phyloP scores from a whole-genome alignment of 1,140 invertebrate species.

The Trichogramma pretiosum region DNA sequence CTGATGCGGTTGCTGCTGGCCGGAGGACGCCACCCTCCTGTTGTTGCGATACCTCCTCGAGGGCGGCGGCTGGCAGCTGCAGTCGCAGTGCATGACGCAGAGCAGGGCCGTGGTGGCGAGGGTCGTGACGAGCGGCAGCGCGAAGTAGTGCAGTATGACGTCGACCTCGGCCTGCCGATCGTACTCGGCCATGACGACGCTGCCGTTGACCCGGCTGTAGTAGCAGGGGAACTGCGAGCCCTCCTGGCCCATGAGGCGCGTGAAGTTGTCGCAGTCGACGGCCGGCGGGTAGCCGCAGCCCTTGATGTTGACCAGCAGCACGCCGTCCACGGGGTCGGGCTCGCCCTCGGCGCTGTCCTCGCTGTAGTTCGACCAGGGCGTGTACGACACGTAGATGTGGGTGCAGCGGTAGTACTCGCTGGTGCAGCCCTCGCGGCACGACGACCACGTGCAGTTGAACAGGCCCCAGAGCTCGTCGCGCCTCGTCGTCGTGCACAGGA shows the following conservation, averaged over 20 bases:
- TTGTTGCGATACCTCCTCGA: slow-evolving; percentile 36
- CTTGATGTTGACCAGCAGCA: slow-evolving; percentile 69
- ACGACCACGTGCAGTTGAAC: slow-evolving; percentile 79
- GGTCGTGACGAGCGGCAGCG: slow-evolving; percentile 71
- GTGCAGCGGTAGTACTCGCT: slow-evolving; percentile 78
- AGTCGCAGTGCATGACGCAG: slow-evolving; percentile 77
- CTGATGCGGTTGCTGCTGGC: not conserved
- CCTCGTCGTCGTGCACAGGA: slow-evolving; percentile 65
- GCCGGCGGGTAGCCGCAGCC: slow-evolving; percentile 83
- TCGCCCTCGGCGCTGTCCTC: slow-evolving; percentile 18
- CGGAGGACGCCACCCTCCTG: not conserved
- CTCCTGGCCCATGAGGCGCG: slow-evolving; percentile 62
- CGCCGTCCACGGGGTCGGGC: slow-evolving; percentile 49
- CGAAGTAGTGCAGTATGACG: slow-evolving; percentile 71
- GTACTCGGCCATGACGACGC: slow-evolving; percentile 71
- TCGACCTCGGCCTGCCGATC: slow-evolving; percentile 68
- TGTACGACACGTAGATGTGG: slow-evolving; percentile 76
- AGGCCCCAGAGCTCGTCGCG: slow-evolving; percentile 67
- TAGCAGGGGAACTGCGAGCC: slow-evolving; percentile 73
- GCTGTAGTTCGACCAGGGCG: slow-evolving; percentile 36
- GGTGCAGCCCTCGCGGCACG: slow-evolving; percentile 79
- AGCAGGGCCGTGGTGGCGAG: slow-evolving; percentile 71
- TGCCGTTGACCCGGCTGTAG: slow-evolving; percentile 72
- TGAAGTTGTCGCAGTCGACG: slow-evolving; percentile 77
- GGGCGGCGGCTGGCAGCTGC: slow-evolving; percentile 50